Evolutionary conservation across 2,888 invertebrate genomes (phyloP).

Genomic region (Diaphora mendica): DNA sequence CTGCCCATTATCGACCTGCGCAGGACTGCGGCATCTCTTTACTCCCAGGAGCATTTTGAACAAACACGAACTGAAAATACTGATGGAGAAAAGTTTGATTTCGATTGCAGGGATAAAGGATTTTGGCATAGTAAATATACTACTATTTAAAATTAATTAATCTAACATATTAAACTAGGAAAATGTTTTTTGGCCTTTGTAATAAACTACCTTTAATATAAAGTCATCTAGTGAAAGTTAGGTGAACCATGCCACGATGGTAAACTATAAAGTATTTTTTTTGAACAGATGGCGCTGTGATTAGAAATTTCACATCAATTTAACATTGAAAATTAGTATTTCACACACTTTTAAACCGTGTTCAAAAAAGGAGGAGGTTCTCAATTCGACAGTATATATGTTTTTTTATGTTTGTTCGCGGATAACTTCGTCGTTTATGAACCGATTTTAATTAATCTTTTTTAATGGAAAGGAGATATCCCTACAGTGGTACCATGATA

Average conservation of each 20-base stretch:
- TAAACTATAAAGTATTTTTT: not conserved
- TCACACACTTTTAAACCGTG: not conserved
- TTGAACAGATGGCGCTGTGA: conserved; percentile 12
- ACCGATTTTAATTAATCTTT: no score
- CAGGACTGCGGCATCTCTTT: not conserved
- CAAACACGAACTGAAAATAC: no score
- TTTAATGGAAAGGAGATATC: no score
- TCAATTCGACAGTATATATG: no score
- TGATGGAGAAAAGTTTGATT: no score
- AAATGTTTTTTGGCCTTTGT: not conserved
- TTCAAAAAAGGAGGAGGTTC: no score
- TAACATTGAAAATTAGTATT: not conserved
- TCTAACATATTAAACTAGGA: not conserved
- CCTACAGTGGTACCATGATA: no score
- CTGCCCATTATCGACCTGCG: conserved; percentile 8
- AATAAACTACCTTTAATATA: not conserved
- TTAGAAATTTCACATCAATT: not conserved
- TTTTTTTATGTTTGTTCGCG: no score
- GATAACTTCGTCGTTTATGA: no score
- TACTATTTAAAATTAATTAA: not conserved
- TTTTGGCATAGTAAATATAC: not conserved
- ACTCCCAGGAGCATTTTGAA: not conserved
- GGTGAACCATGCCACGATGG: not conserved
- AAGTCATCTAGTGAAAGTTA: not conserved
- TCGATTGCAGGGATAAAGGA: no score